Evolutionary conservation across 2,888 invertebrate species (phyloP).

Genomic region (Drosophila longiperda): DNA sequence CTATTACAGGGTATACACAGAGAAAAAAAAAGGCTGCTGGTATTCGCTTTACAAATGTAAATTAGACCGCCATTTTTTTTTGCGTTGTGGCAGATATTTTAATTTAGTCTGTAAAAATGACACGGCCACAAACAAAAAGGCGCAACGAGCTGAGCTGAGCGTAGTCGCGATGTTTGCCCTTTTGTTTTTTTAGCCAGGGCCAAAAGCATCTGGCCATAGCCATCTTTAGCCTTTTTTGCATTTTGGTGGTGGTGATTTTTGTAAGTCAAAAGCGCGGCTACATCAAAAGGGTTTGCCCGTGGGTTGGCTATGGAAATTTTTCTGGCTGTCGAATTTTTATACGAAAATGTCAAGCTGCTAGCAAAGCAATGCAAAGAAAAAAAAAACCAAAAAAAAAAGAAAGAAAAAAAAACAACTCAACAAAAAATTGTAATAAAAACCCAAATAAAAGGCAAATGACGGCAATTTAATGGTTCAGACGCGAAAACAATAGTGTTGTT

Average conservation of each 20-base stretch:
- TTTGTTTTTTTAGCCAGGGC: constrained; percentile 66
- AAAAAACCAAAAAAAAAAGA: constrained; percentile 4
- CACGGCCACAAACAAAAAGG: constrained; percentile 78
- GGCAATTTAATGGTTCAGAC: constrained; percentile 74
- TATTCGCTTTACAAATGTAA: constrained; percentile 80
- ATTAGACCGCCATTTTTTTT: constrained; percentile 74
- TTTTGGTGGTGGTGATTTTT: constrained; percentile 61
- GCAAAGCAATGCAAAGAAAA: constrained; percentile 24
- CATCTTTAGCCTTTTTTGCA: constrained; percentile 49
- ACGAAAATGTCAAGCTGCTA: constrained; percentile 74
- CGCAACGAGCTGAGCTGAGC: constrained; percentile 20
- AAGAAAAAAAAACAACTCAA: neutral
- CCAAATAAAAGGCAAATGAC: constrained; percentile 73
- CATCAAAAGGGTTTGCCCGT: constrained; percentile 75
- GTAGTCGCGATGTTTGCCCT: constrained; percentile 49
- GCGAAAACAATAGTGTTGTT: constrained; percentile 68
- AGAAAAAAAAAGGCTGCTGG: constrained; percentile 57
- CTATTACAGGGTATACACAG: constrained; percentile 10
- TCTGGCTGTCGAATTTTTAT: constrained; percentile 77
- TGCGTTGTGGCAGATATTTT: constrained; percentile 72
- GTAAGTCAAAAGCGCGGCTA: constrained; percentile 69
- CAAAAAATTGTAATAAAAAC: constrained; percentile 63
- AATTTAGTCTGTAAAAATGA: constrained; percentile 82
- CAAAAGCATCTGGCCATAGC: constrained; percentile 60
- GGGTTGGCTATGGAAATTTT: constrained; percentile 74